Evolutionary conservation across 2,888 invertebrate genomes (phyloP).

Genomic region (Drosophila atroscutellata): DNA sequence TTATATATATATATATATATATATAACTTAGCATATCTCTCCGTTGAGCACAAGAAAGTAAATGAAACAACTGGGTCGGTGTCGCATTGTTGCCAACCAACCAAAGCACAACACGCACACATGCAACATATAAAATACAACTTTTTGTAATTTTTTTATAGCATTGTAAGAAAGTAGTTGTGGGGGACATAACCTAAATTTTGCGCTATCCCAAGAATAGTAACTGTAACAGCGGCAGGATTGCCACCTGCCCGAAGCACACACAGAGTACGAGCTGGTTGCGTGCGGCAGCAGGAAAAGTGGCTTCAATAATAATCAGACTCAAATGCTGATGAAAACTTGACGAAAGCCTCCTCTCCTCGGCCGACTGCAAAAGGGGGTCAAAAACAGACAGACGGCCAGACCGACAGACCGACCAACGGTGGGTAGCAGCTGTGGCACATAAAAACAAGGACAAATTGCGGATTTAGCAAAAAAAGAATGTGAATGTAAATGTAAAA

Average conservation of each 20-base stretch:
- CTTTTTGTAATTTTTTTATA: conserved; percentile 45
- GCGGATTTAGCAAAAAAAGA: conserved; percentile 63
- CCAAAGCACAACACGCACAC: conserved; percentile 20
- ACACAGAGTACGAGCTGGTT: conserved; percentile 44
- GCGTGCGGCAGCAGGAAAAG: conserved; percentile 69
- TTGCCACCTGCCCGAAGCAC: conserved; percentile 41
- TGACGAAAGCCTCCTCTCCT: conserved; percentile 48
- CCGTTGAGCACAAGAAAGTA: neutral
- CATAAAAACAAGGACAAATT: conserved; percentile 77
- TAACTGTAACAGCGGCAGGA: conserved; percentile 37
- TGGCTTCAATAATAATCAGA: conserved; percentile 70
- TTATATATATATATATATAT: too few species aligned
- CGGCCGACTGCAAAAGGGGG: conserved; percentile 13
- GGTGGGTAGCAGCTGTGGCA: conserved; percentile 58
- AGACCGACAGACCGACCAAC: conserved; percentile 19
- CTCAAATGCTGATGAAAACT: conserved; percentile 65
- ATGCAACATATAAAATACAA: conserved; percentile 37
- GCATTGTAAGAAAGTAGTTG: neutral
- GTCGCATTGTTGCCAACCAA: conserved; percentile 54
- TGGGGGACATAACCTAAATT: conserved; percentile 48
- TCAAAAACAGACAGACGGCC: conserved; percentile 8
- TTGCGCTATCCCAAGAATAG: conserved; percentile 36
- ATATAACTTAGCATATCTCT: neutral
- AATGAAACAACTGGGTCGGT: conserved; percentile 17
- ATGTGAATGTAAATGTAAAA: conserved; percentile 56